Base-by-base conservation (phyloP, 2,113 vertebrate species). In the Ictidomys tridecemlineatus region DNA sequence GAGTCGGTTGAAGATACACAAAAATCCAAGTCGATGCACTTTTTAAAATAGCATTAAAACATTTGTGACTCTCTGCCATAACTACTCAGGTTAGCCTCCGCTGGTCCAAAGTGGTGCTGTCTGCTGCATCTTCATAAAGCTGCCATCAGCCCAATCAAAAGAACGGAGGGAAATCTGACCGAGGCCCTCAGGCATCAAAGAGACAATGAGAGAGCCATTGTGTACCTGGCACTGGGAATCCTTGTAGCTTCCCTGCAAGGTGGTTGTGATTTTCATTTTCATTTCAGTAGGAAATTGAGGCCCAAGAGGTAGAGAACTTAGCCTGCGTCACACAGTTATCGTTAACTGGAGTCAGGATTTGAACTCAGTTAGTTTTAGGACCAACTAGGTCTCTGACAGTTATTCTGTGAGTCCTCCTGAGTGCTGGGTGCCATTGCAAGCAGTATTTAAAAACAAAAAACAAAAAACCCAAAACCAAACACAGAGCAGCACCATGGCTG, bases 61-160 rank as follows among this genome's bases (percentile, higher is more conserved):
- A 56, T n/a, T 79, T 70, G 7, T 42, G 37, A 67, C 11, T 67
- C 0, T 73, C 45, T 5, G 51, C 9, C 45, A 0, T 53, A 48
- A 37, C 18, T 70, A 87, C 1, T 83, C 4, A 16, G 1, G 28
- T 92, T 85, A 86, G 56, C 17, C 53, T 45, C 26, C 74, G 94
- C 26, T 95, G 22, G 17, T 73, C 30, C 61, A 17, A 96, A 92
- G 28, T 30, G 12, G 8, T 95, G 85, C 48, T 72, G 37, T 96
- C 45, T 51, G 18, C 58, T 91, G 28, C n/a, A n/a, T 73, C 80
- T 93, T 85, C 58, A 56, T 5, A 74, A 89, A 79, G 26, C 72
- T 51, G 24, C 34, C 28, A n/a, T 37, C 16, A 65, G 51, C 51
- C 51, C 56, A 58, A 14, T 80, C 39, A 78, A 20, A 37, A 77